Evolutionary conservation across 2,113 vertebrate genomes (phyloP).

Genomic region (Lathamus discolor): DNA sequence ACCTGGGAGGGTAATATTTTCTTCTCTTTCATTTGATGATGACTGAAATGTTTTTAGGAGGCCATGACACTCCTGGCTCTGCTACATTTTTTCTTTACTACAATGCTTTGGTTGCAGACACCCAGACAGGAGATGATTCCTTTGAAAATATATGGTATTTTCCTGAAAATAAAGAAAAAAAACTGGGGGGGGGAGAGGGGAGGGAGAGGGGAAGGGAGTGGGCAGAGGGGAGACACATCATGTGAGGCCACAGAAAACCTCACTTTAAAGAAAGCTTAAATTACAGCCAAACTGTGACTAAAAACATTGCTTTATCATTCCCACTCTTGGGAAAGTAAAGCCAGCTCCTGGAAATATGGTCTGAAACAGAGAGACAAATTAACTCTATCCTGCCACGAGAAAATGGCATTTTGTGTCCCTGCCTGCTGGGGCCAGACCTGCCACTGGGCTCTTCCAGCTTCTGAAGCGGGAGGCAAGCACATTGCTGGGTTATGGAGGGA

Average conservation of each 20-base stretch:
- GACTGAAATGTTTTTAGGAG: background rate
- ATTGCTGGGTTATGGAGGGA: background rate
- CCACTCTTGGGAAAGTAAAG: fast-evolving
- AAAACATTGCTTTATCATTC: background rate
- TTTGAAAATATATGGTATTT: background rate
- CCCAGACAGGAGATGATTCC: background rate
- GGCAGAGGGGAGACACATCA: background rate
- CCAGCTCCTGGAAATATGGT: fast-evolving
- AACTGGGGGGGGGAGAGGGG: background rate
- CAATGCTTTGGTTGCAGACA: background rate
- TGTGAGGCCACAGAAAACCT: background rate
- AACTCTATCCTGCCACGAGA: background rate
- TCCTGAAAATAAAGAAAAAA: background rate
- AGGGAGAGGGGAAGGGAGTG: no score
- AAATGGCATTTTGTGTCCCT: background rate
- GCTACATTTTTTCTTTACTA: background rate
- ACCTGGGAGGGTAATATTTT: background rate
- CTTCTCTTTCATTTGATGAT: background rate
- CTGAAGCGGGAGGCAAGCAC: background rate
- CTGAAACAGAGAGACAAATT: background rate
- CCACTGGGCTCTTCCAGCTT: background rate
- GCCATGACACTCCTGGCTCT: background rate
- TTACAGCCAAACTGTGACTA: background rate
- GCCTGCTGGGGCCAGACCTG: background rate
- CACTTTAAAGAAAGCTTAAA: background rate